These are phyloP conservation scores for Dromaius novaehollandiae DNA, from an alignment of 2,113 vertebrate species.

Conservation along the genomic window DNA sequence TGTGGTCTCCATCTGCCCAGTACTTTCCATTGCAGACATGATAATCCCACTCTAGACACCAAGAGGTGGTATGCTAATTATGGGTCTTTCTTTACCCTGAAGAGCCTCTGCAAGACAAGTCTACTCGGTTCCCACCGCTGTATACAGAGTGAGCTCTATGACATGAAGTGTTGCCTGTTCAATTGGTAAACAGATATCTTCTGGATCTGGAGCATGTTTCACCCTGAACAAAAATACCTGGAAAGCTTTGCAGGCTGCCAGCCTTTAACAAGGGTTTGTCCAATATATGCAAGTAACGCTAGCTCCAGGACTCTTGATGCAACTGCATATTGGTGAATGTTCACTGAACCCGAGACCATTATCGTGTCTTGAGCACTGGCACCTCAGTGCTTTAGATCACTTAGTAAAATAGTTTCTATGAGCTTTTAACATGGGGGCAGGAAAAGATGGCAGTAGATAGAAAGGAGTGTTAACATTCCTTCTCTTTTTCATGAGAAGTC, in stretches of 20 bases:
- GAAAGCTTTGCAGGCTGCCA: background rate
- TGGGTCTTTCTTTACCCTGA: background rate
- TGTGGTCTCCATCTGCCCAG: background rate
- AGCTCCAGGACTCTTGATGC: background rate
- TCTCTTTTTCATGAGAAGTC: background rate
- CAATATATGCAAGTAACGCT: background rate
- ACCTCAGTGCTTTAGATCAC: background rate
- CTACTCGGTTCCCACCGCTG: background rate
- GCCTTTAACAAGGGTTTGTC: background rate
- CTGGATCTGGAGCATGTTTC: background rate
- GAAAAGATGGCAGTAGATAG: background rate
- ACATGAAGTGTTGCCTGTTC: background rate
- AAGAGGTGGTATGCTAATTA: conserved; percentile 9
- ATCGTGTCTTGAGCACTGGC: background rate
- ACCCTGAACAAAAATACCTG: background rate
- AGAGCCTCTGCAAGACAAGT: background rate
- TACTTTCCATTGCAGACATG: background rate
- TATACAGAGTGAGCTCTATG: background rate
- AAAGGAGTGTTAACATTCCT: background rate
- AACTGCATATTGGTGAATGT: background rate
- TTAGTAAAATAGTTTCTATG: background rate
- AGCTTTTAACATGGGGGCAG: background rate
- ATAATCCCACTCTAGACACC: background rate
- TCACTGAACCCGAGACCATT: background rate
- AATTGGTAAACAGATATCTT: background rate